Conservation (phyloP, 2,797 vertebrate genomes). For the Danio kyathit region DNA sequence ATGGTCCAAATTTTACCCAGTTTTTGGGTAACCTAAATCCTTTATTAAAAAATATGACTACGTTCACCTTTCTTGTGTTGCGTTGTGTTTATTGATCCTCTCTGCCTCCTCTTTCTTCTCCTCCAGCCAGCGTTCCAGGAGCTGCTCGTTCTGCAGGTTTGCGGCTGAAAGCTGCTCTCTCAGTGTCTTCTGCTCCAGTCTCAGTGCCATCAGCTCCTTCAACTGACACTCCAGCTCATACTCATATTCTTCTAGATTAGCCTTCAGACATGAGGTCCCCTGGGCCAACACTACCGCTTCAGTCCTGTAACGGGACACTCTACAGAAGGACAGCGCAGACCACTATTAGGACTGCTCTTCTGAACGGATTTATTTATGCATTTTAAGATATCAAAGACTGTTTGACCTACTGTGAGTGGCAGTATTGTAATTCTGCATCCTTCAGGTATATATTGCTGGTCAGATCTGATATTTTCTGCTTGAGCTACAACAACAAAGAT, state of each 20-base stretch:
- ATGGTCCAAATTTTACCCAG: no score
- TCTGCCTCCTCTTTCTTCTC: slow-evolving; percentile 77
- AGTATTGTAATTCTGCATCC: slow-evolving; percentile 80
- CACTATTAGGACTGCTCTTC: background rate
- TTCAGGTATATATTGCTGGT: slow-evolving; percentile 76
- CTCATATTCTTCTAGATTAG: slow-evolving; percentile 68
- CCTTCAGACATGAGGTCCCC: slow-evolving; percentile 66
- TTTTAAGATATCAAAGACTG: background rate
- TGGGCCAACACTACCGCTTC: slow-evolving; percentile 77
- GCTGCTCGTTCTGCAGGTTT: slow-evolving; percentile 70
- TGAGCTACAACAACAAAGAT: slow-evolving; percentile 67
- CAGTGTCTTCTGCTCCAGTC: slow-evolving; percentile 64
- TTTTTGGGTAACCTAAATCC: no score
- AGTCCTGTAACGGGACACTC: slow-evolving; percentile 73
- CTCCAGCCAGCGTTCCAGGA: slow-evolving; percentile 77
- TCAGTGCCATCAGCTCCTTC: slow-evolving; percentile 71
- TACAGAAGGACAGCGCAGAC: slow-evolving; percentile 20
- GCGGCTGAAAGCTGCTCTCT: slow-evolving; percentile 60
- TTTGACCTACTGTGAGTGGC: slow-evolving; percentile 77
- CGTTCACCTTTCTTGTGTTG: slow-evolving; percentile 72
- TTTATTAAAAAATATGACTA: background rate
- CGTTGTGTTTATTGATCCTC: slow-evolving; percentile 76
- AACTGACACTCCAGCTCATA: slow-evolving; percentile 73
- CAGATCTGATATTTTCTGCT: slow-evolving; percentile 76
- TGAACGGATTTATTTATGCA: background rate